Evolutionary conservation across 2,113 vertebrate species (phyloP).

Genomic region (Dolichallabes microphthalmus): DNA sequence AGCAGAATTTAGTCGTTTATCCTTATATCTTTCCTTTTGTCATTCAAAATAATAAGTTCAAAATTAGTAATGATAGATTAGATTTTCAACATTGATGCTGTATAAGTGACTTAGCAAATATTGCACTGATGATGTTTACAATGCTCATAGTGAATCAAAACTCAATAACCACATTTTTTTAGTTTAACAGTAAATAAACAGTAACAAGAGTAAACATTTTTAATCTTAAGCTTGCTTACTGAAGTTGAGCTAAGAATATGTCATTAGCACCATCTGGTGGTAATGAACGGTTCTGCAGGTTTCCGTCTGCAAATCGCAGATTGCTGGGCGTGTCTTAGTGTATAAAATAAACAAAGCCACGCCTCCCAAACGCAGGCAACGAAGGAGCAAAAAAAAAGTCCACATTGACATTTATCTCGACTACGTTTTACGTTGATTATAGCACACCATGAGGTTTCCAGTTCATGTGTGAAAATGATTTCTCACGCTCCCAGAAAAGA

Average conservation of each 20-base stretch:
- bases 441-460: no score
- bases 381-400: no score
- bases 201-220: background rate
- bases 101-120: background rate
- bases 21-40: background rate
- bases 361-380: background rate
- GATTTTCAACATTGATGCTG: background rate
- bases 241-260: background rate
- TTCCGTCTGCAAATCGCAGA: background rate
- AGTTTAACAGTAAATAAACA: background rate
- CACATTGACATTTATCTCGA: no score
- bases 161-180: background rate
- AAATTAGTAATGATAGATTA: background rate
- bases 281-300: background rate
- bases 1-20: background rate
- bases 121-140: background rate
- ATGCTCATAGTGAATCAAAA: background rate
- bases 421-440: no score
- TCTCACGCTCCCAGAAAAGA: no score
- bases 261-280: slow-evolving; percentile 8
- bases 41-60: background rate
- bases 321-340: background rate
- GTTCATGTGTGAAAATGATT: no score
- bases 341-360: background rate
- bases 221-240: background rate